phyloP scores from a whole-genome alignment of 2,797 vertebrate genomes.

The Echiichthys vipera region DNA sequence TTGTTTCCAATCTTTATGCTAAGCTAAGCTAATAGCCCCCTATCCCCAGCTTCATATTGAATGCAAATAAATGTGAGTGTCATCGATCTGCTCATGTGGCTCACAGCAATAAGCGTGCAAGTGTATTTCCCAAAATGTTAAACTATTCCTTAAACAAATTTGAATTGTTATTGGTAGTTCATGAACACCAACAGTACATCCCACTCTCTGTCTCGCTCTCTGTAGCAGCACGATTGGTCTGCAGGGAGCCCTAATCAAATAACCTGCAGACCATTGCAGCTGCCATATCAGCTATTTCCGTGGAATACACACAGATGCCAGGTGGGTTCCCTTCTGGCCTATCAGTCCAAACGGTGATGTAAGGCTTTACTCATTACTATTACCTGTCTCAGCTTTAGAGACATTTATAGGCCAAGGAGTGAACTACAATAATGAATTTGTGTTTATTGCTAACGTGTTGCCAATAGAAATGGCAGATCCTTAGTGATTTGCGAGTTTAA shows the following conservation, averaged over 20 bases:
- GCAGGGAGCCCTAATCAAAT: constrained; percentile 90
- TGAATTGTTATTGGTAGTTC: constrained; percentile 34
- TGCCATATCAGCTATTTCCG: constrained; percentile 67
- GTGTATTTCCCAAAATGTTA: constrained; percentile 14
- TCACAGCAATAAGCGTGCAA: not conserved
- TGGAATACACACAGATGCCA: constrained; percentile 67
- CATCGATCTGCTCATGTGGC: not conserved
- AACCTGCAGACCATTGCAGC: constrained; percentile 75
- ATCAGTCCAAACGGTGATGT: constrained; percentile 65
- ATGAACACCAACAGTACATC: constrained; percentile 30
- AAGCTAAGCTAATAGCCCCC: not conserved
- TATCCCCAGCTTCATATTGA: not conserved
- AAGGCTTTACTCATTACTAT: constrained; percentile 70
- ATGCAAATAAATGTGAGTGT: not conserved
- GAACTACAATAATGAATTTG: constrained; percentile 73
- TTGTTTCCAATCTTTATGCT: not conserved
- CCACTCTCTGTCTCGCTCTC: not conserved
- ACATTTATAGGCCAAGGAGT: constrained; percentile 72
- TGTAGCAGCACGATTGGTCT: constrained; percentile 63
- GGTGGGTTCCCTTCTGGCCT: constrained; percentile 66
- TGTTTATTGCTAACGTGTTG: constrained; percentile 78
- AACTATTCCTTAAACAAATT: constrained; percentile 22
- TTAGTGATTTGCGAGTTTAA: constrained; percentile 79
- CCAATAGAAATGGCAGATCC: constrained; percentile 67
- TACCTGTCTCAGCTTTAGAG: constrained; percentile 66